Conservation (phyloP, 1,140 invertebrate genomes). For the Plutomurus gul region DNA sequence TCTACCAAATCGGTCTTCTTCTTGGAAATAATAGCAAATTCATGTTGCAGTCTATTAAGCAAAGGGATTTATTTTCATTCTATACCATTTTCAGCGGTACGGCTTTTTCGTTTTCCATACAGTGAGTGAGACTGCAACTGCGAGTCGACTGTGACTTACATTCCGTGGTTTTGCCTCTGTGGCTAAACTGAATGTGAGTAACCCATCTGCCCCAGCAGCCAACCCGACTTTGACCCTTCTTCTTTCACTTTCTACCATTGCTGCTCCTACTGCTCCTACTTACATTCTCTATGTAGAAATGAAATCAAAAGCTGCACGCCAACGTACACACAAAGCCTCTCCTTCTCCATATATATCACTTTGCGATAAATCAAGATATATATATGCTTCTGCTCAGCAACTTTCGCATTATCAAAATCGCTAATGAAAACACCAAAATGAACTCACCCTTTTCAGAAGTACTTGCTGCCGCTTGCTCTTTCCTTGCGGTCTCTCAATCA, state of each 20-base stretch:
- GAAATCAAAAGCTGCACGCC: neutral
- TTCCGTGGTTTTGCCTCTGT: neutral
- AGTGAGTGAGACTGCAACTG: no score
- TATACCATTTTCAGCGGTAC: slow-evolving; percentile 42
- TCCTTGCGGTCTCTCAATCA: slow-evolving; percentile 14
- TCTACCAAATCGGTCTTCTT: slow-evolving; percentile 56
- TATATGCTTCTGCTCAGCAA: slow-evolving; percentile 36
- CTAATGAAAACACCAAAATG: slow-evolving; percentile 53
- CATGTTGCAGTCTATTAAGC: slow-evolving; percentile 62
- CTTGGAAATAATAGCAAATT: slow-evolving; percentile 62
- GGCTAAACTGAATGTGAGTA: neutral
- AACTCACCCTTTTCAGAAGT: slow-evolving; percentile 47
- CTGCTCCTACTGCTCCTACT: neutral
- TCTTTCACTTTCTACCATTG: neutral
- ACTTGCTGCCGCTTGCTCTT: slow-evolving; percentile 30
- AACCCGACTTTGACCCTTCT: slow-evolving; percentile 37
- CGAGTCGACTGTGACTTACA: slow-evolving; percentile 8
- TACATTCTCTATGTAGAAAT: neutral
- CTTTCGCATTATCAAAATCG: slow-evolving; percentile 50
- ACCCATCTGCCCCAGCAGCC: slow-evolving; percentile 30
- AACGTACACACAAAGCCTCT: neutral
- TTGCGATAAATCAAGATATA: slow-evolving; percentile 51
- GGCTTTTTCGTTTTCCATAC: slow-evolving; percentile 33
- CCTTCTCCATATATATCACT: slow-evolving; percentile 49
- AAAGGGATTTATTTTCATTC: slow-evolving; percentile 63